Conservation (phyloP, 2,113 vertebrate genomes). For the Etheostoma spectabile region DNA sequence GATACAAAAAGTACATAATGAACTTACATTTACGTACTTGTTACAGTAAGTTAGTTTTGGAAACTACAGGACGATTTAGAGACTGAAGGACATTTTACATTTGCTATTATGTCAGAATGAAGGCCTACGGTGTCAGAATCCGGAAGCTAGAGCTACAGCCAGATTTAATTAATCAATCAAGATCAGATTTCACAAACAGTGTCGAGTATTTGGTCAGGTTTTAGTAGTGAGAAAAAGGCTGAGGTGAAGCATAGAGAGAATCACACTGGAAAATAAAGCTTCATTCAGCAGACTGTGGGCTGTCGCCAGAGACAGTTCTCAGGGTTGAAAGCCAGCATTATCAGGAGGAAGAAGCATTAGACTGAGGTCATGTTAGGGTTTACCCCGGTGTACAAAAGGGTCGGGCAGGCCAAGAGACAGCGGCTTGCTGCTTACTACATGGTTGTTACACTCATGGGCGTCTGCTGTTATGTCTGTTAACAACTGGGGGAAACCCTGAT, state of each 20-base stretch:
- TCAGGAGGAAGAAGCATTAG: constrained; percentile 14
- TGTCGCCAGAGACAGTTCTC: background rate
- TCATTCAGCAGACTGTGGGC: constrained; percentile 22
- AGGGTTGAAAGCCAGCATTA: constrained; percentile 10
- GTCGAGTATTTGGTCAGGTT: constrained; percentile 7
- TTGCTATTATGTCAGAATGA: background rate
- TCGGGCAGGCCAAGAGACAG: background rate
- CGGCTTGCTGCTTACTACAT: background rate
- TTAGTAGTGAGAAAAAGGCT: background rate
- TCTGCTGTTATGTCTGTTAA: background rate
- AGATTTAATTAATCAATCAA: background rate
- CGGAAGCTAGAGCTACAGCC: background rate
- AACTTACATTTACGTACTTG: background rate
- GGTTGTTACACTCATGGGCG: background rate
- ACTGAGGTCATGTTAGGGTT: constrained; percentile 25
- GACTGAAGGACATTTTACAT: background rate
- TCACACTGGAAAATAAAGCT: constrained; percentile 17
- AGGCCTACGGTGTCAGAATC: background rate
- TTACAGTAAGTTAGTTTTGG: constrained; percentile 2
- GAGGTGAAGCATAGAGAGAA: constrained; percentile 15
- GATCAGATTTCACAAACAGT: background rate
- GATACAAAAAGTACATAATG: constrained; percentile 22
- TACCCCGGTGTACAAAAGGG: constrained; percentile 22
- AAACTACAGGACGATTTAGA: background rate
- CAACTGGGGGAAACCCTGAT: constrained; percentile 17